Evolutionary conservation across 2,113 vertebrate species (phyloP), one percentile per base, ranked within the genome.

Genomic region (Odobenus rosmarus): DNA sequence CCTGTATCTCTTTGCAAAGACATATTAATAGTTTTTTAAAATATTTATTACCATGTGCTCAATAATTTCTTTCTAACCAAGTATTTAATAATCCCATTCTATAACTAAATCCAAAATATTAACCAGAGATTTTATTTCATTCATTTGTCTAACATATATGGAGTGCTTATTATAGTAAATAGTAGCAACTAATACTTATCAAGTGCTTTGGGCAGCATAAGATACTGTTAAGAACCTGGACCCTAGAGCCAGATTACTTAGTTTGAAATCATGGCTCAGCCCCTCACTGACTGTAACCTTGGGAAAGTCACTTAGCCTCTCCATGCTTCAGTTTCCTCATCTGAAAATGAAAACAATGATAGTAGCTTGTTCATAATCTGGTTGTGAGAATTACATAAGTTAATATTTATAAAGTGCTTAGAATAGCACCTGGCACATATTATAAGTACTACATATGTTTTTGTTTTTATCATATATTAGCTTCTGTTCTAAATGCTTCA

Each of bases 351-450:
- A 39, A 72, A 9, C 39, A 39, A 53, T 51, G 11, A 6, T 26
- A 95, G 14, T 8, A 79, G 36, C 28, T 79, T 11, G 36, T 79
- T 93, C 61, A 28, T 80, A 79, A 69, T 64, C 64, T 64, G 2
- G 2, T 67, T 79, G 46, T 51, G 19, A 39, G 36, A 42, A 77
- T 83, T 79, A 88, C 91, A 67, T n/a, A 1, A 64, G 46, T 51
- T 72, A 39, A 76, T 15, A 93, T 69, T 71, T 77, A 49, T 49
- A 85, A 95, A 96, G 10, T 46, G 24, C 31, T 93, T 69, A 96
- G 31, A 92, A 77, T 18, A 74, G 39, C 51, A n/a, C 64, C 62
- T 84, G 62, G 42, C 11, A 77, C 85, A 62, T 69, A n/a, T 36
- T 83, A 77, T 51, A 59, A 28, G 6, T 72, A 15, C 10, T 94